phyloP scores from a whole-genome alignment of 92 coral and sea anemone genomes.

The Virgularia gustaviana region DNA sequence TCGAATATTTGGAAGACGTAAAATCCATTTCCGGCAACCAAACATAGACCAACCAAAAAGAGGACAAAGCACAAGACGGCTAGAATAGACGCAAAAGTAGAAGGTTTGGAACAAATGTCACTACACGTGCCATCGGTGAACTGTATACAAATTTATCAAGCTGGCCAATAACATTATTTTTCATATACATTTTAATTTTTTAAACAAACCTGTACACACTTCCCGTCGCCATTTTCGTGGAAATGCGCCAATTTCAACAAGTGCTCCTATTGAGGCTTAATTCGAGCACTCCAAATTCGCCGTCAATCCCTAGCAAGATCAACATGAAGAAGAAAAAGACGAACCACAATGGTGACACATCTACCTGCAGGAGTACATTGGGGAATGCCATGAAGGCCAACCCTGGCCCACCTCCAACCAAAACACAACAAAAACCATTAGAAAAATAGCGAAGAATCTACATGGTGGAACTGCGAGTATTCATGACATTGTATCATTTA shows the following conservation, averaged over 20 bases:
- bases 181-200: too few relatives aligned
- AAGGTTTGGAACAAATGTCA: too few relatives aligned
- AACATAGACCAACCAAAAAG: conserved; percentile 70
- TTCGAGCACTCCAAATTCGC: conserved; percentile 92
- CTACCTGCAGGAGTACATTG: conserved; percentile 82
- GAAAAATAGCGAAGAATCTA: too few relatives aligned
- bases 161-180: too few relatives aligned
- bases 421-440: too few relatives aligned
- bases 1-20: conserved; percentile 95
- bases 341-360: conserved; percentile 94
- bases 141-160: too few relatives aligned
- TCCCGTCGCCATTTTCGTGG: conserved; percentile 62
- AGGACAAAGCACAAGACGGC: conserved; percentile 65
- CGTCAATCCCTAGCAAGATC: conserved; percentile 92
- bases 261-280: conserved; percentile 93
- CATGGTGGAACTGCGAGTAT: too few relatives aligned
- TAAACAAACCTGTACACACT: conserved; percentile 26
- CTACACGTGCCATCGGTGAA: too few relatives aligned
- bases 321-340: conserved; percentile 85
- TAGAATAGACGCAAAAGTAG: too few relatives aligned
- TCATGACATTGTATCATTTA: too few relatives aligned
- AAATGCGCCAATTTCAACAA: conserved; percentile 75
- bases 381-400: conserved; percentile 97
- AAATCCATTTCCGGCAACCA: conserved; percentile 86
- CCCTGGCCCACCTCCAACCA: conserved; percentile 98